phyloP scores from a whole-genome alignment of 2,797 vertebrate genomes.

The Syngnathus acus region DNA sequence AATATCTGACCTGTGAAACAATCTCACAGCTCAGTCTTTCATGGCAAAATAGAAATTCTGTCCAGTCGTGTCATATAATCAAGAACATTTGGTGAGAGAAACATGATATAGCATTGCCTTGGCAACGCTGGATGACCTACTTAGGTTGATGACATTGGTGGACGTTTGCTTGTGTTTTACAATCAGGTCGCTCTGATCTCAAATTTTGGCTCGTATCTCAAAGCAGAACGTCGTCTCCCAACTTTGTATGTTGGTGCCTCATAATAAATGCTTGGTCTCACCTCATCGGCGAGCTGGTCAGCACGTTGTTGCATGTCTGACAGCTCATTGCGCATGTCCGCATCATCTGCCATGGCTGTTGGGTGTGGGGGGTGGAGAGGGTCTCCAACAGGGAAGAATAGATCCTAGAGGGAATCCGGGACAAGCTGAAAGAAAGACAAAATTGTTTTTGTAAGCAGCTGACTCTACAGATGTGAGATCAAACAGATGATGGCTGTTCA shows the following conservation, averaged over 20 bases:
- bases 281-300: constrained; percentile 97
- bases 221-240: too few species aligned
- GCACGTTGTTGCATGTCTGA: constrained; percentile 98
- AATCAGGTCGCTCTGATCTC: too few species aligned
- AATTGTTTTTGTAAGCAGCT: neutral
- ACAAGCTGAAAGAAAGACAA: constrained; percentile 48
- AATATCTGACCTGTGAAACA: neutral
- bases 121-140: constrained; percentile 2
- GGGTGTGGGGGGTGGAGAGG: constrained; percentile 60
- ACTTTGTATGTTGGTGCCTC: too few species aligned
- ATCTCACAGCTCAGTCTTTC: neutral
- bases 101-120: neutral
- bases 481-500: too few species aligned
- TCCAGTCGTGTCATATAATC: neutral
- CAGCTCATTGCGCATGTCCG: constrained; percentile 99
- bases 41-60: neutral
- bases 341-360: constrained; percentile 91
- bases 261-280: constrained; percentile 52
- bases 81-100: neutral
- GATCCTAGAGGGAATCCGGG: constrained; percentile 61
- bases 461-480: too few species aligned
- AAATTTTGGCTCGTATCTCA: too few species aligned
- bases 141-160: neutral
- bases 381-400: constrained; percentile 66
- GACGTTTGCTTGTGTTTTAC: neutral